These are phyloP conservation scores for Virgularia gustaviana DNA, from an alignment of 92 coral and sea anemone species.

Conservation along the genomic window DNA sequence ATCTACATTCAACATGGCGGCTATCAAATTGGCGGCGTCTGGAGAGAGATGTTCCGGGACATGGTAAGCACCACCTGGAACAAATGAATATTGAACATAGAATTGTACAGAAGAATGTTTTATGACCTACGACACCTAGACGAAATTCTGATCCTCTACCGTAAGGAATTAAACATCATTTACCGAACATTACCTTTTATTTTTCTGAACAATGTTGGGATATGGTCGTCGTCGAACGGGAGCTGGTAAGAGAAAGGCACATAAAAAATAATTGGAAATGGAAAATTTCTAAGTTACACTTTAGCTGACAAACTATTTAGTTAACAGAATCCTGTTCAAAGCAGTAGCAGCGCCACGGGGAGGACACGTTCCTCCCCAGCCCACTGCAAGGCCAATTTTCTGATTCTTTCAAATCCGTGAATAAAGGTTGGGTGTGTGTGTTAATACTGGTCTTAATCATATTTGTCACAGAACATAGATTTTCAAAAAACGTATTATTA, in stretches of 20 bases:
- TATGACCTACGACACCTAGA: neutral
- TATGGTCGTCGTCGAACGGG: constrained; percentile 98
- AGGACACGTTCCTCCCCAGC: too few species aligned
- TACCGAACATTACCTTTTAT: constrained; percentile 88
- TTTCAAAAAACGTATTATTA: too few species aligned
- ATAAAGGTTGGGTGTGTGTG: too few species aligned
- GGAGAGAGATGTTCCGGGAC: constrained; percentile 74
- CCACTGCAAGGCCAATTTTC: too few species aligned
- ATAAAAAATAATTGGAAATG: neutral
- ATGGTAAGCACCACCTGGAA: constrained; percentile 83
- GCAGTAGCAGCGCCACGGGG: too few species aligned
- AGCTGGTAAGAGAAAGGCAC: constrained; percentile 49
- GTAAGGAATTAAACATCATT: neutral
- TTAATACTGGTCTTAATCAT: too few species aligned
- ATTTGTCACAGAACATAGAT: too few species aligned
- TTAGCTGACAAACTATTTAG: too few species aligned
- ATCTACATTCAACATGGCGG: constrained; percentile 79
- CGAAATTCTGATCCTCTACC: too few species aligned
- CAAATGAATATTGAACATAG: neutral
- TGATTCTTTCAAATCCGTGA: too few species aligned
- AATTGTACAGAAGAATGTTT: neutral
- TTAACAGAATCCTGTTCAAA: too few species aligned
- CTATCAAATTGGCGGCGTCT: constrained; percentile 62
- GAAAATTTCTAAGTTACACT: neutral
- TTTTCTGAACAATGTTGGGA: constrained; percentile 86